Evolutionary conservation across 2,888 invertebrate species (phyloP).

Genomic region (Pachymerium ferrugineum): DNA sequence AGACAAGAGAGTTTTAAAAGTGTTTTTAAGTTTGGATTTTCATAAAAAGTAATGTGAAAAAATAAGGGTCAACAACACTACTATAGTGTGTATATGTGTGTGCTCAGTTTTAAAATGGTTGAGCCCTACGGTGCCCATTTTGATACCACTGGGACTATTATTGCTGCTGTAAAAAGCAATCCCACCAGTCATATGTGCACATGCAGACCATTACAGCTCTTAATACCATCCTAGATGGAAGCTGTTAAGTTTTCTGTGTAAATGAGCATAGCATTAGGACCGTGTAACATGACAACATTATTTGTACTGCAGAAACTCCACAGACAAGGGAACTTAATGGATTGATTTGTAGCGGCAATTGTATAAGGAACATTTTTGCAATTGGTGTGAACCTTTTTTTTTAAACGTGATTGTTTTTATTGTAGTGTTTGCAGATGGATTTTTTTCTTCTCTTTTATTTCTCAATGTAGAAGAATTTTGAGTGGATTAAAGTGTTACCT

Average conservation of each 20-base stretch:
- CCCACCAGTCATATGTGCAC: neutral
- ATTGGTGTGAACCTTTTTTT: too few species aligned
- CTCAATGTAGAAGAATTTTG: neutral
- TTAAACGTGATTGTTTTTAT: neutral
- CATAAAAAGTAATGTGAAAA: too few species aligned
- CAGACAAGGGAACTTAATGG: too few species aligned
- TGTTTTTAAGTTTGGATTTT: too few species aligned
- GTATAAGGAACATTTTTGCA: too few species aligned
- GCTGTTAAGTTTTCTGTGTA: neutral
- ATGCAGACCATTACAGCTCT: neutral
- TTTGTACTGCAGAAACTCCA: too few species aligned
- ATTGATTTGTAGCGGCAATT: too few species aligned
- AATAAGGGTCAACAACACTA: too few species aligned
- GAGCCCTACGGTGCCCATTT: neutral
- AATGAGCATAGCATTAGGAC: neutral
- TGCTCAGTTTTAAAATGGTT: neutral
- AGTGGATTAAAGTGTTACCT: neutral
- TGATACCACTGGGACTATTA: neutral
- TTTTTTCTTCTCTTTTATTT: neutral
- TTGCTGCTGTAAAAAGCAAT: neutral
- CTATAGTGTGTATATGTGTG: too few species aligned
- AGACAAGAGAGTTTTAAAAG: too few species aligned
- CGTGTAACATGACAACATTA: too few species aligned
- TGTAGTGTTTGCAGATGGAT: neutral
- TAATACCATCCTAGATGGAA: neutral